Percentiles rank a stretch among this genome's conserved stretches.
phyloP scores from a whole-genome alignment of 2,113 vertebrate species.

The Rhinichthys klamathensis region DNA sequence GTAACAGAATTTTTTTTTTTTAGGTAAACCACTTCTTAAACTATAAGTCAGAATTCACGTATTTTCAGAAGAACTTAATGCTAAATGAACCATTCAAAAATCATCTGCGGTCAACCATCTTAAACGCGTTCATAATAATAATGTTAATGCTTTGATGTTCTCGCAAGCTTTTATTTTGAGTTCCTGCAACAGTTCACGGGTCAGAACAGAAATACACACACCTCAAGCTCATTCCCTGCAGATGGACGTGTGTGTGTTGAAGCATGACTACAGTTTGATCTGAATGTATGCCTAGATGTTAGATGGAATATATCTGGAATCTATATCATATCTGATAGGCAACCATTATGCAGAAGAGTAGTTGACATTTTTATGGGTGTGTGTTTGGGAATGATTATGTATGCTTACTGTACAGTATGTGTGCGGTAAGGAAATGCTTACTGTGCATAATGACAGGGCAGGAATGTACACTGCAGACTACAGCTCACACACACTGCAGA shows the following conservation, averaged over 20 bases:
- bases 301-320: not conserved
- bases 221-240: not conserved
- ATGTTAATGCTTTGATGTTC: not conserved
- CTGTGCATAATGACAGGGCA: not conserved
- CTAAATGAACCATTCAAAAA: not conserved
- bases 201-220: constrained; percentile 6
- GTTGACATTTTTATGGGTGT: not conserved
- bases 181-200: constrained; percentile 6
- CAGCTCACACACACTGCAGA: not conserved
- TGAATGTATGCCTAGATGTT: no score
- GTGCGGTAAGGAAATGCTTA: not conserved
- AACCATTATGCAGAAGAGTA: not conserved
- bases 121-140: not conserved
- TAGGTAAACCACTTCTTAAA: not conserved
- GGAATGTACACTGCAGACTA: not conserved
- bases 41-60: not conserved
- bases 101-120: constrained; percentile 1
- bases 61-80: not conserved
- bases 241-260: not conserved
- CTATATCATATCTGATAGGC: not conserved
- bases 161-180: not conserved
- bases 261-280: not conserved
- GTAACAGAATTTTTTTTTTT: not conserved
- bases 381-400: not conserved
- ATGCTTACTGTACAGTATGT: not conserved